Percentiles rank a stretch among this genome's conserved stretches.
Conservation (phyloP, 2,888 invertebrate genomes). For the Didymodactylos carnosus region DNA sequence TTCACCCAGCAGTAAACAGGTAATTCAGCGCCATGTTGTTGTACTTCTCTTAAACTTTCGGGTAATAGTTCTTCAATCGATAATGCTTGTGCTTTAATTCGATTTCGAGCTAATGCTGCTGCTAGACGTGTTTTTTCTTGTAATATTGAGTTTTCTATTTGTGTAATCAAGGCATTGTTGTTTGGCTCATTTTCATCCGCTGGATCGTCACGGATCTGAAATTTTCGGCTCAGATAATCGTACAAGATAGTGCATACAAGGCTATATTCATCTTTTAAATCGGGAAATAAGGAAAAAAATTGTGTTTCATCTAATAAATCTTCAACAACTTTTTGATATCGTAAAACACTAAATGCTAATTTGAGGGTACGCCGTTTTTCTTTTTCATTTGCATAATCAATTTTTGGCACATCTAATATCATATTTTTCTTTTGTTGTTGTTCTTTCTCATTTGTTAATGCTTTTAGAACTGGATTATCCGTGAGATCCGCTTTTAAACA, state of each 20-base stretch:
- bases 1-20: constrained; percentile 13
- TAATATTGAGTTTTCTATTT: constrained; percentile 8
- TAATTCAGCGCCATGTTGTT: constrained; percentile 12
- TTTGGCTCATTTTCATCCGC: constrained; percentile 5
- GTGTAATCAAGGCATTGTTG: constrained; percentile 1
- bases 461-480: constrained; percentile 12
- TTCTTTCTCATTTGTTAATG: neutral
- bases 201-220: constrained; percentile 6
- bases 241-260: constrained; percentile 8
- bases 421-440: constrained; percentile 2
- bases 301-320: constrained; percentile 9
- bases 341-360: constrained; percentile 10
- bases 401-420: constrained; percentile 6
- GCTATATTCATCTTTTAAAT: constrained; percentile 14
- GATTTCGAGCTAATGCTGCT: constrained; percentile 7
- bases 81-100: constrained; percentile 10
- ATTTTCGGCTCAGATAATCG: constrained; percentile 14
- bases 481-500: constrained; percentile 12
- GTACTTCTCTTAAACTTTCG: constrained; percentile 10
- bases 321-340: constrained; percentile 12
- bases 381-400: constrained; percentile 7
- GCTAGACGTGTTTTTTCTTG: constrained; percentile 9
- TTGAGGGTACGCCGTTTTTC: constrained; percentile 11
- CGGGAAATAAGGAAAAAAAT: constrained; percentile 5
- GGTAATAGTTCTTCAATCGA: constrained; percentile 11